Conservation (phyloP, 1,140 invertebrate species). For the Carcinoscorpius rotundicauda region DNA sequence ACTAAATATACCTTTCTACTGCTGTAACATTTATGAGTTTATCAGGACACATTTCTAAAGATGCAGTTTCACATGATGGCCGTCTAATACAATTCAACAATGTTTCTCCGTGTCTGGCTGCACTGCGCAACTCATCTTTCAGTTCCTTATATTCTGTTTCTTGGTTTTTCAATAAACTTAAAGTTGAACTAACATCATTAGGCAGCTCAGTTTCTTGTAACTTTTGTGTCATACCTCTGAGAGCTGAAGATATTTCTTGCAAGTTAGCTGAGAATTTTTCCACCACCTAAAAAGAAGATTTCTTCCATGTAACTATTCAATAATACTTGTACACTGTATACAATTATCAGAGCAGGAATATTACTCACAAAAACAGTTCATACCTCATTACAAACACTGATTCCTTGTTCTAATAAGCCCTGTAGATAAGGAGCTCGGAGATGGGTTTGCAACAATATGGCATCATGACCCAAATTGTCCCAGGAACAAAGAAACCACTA, state of each 20-base stretch:
- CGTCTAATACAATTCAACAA: conserved; percentile 55
- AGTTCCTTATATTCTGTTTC: conserved; percentile 50
- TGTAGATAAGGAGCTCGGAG: too few species aligned
- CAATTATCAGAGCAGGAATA: too few species aligned
- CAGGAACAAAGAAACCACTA: too few species aligned
- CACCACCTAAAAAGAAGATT: conserved; percentile 54
- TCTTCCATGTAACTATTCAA: too few species aligned
- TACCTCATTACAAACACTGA: too few species aligned
- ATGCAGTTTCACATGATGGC: conserved; percentile 28
- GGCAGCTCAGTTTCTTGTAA: conserved; percentile 66
- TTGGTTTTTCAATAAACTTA: conserved; percentile 51
- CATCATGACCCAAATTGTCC: too few species aligned
- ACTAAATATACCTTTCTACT: conserved; percentile 58
- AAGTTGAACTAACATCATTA: conserved; percentile 62
- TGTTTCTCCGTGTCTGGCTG: conserved; percentile 69
- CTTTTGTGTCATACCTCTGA: conserved; percentile 70
- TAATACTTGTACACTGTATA: too few species aligned
- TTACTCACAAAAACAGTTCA: too few species aligned
- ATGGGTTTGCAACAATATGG: too few species aligned
- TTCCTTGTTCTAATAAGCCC: too few species aligned
- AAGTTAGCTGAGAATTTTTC: conserved; percentile 87
- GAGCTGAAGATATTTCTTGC: conserved; percentile 66
- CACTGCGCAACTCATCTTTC: conserved; percentile 64
- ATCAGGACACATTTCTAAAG: conserved; percentile 37
- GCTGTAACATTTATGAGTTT: conserved; percentile 79